Base-by-base conservation (phyloP, 2,888 invertebrate genomes). In the Marronus borbonicus region DNA sequence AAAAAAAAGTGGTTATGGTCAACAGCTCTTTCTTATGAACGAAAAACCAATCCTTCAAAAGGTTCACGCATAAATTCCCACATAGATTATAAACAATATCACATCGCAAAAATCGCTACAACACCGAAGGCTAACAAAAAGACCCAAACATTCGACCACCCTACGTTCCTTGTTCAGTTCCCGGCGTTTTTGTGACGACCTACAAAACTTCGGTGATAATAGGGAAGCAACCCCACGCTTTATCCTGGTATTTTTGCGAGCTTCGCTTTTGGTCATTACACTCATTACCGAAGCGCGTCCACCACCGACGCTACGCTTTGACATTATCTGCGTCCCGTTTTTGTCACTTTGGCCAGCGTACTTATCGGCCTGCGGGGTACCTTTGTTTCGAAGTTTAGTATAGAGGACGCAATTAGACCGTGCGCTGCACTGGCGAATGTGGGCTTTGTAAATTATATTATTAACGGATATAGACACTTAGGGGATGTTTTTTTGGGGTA, bases 291-390 rank as follows among this genome's bases (percentile, higher is more conserved):
- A 17, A 52, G 14, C 17, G 17, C n/a, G 52, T 52, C 52, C 52
- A n/a, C 44, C 44, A 44, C 44, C 12, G 8, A 44, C 44, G 44
- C 44, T 12, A 44, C n/a, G 14, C 52, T 52, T 17, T 5, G 17
- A 10, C 52, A 52, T 52, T 52, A 52, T 52, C 52, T 52, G 52
- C 50, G 17, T n/a, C 4, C 52, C 52, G 44, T 52, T 52, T 52
- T 52, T 52, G 52, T 17, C 52, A 17, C 2, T n/a, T 14, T n/a
- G 17, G 14, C 17, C 5, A 10, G n/a, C 52, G 8, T 52, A 52
- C 3, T 52, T 52, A 52, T 52, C 52, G 52, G 52, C n/a, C 52
- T 52, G n/a, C 17, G n/a, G 52, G 17, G 52, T 5, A 7, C 52
- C n/a, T 17, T 52, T 52, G 44, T 44, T 52, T n/a, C 52, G 52